Percentiles rank a stretch among this genome's conserved stretches.
phyloP scores from a whole-genome alignment of 1,140 invertebrate genomes.

The Bombus consobrinus region DNA sequence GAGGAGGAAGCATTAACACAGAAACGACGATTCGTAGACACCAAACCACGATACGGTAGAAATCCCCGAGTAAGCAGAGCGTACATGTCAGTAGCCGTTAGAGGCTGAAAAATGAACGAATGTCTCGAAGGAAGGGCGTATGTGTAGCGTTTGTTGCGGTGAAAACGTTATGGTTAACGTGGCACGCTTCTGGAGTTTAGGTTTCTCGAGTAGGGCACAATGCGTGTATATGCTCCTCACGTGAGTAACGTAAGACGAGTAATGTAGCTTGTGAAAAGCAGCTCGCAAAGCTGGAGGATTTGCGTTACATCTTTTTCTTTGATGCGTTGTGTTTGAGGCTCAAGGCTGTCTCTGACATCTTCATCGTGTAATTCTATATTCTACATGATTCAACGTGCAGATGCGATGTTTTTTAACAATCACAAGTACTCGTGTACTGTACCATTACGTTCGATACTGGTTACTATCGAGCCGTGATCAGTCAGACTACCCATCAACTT shows the following conservation, averaged over 20 bases:
- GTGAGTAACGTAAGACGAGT: conserved; percentile 32
- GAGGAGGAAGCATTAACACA: background rate
- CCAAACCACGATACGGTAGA: conserved; percentile 72
- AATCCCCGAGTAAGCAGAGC: conserved; percentile 73
- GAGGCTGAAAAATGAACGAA: background rate
- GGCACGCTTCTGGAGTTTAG: conserved; percentile 9
- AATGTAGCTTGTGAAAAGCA: conserved; percentile 39
- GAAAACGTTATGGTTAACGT: conserved; percentile 17
- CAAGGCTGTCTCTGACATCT: background rate
- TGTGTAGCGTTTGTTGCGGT: conserved; percentile 27
- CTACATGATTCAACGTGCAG: no score
- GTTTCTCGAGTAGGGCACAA: conserved; percentile 18
- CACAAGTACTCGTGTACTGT: no score
- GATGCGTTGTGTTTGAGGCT: background rate
- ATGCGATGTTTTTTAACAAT: no score
- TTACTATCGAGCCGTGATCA: no score
- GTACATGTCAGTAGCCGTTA: conserved; percentile 49
- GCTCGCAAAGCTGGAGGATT: conserved; percentile 2
- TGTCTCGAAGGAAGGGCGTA: background rate
- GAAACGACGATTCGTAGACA: conserved; percentile 40
- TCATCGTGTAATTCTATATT: background rate
- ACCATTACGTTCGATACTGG: no score
- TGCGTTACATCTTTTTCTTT: conserved; percentile 9
- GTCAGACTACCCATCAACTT: no score
- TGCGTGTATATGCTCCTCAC: background rate